These are phyloP conservation scores for Champsocephalus esox DNA, from an alignment of 2,797 vertebrate species.

Conservation along the genomic window DNA sequence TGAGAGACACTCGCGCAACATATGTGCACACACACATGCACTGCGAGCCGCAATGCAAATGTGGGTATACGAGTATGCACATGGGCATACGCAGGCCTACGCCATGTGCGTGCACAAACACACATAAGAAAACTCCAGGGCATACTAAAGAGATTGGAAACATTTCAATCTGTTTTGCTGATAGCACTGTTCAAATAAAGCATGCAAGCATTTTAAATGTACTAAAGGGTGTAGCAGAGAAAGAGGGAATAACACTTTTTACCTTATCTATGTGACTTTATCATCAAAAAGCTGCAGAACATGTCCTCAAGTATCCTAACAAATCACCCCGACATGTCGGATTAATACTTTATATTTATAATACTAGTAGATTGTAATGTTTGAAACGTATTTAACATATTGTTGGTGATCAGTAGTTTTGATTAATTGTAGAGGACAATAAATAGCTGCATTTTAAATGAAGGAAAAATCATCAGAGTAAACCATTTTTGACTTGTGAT, in stretches of 20 bases:
- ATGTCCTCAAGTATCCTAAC: not conserved
- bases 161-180: slow-evolving; percentile 47
- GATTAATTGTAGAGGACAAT: slow-evolving; percentile 21
- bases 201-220: slow-evolving; percentile 15
- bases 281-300: slow-evolving; percentile 3
- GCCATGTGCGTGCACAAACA: not conserved
- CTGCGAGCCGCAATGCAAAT: slow-evolving; percentile 7
- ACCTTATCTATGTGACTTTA: slow-evolving; percentile 11
- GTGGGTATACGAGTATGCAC: not conserved
- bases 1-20: slow-evolving; percentile 29
- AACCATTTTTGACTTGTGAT: slow-evolving; percentile 26
- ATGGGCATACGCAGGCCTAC: not conserved
- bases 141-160: slow-evolving; percentile 18
- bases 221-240: slow-evolving; percentile 7
- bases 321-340: not conserved
- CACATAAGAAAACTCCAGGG: slow-evolving; percentile 16
- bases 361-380: slow-evolving; percentile 9
- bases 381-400: not conserved
- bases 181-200: slow-evolving; percentile 38
- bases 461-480: slow-evolving; percentile 21
- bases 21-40: slow-evolving; percentile 23
- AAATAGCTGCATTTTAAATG: slow-evolving; percentile 32
- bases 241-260: slow-evolving; percentile 13
- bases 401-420: not conserved
- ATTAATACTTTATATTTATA: not conserved